A percentile compares a stretch with the other conserved stretches of the same genome.
Evolutionary conservation across 2,888 invertebrate genomes (phyloP).

Genomic region (Melanotus villosus): DNA sequence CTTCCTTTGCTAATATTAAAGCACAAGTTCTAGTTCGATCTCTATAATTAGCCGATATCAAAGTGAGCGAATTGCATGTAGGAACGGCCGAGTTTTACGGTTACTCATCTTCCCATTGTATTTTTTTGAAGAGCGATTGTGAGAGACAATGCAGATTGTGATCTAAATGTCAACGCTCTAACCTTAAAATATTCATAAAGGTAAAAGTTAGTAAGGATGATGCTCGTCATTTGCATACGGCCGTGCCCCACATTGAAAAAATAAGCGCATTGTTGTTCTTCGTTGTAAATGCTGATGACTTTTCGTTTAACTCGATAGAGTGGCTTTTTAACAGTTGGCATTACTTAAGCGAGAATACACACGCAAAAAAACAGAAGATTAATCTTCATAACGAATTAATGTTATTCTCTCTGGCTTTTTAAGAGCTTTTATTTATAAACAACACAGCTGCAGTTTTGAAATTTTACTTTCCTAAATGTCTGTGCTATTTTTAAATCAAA

Average conservation of each 20-base stretch:
- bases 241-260: conserved; percentile 49
- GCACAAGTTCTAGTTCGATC: conserved; percentile 26
- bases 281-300: not conserved
- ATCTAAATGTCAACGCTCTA: conserved; percentile 52
- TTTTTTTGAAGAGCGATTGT: conserved; percentile 34
- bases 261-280: conserved; percentile 29
- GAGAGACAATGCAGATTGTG: conserved; percentile 46
- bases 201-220: conserved; percentile 54
- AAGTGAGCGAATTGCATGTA: conserved; percentile 20
- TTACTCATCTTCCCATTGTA: conserved; percentile 42
- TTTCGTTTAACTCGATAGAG: not conserved
- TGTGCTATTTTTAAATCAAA: too few relatives aligned
- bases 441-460: too few relatives aligned
- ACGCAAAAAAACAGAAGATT: too few relatives aligned
- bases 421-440: too few relatives aligned
- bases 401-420: too few relatives aligned
- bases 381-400: too few relatives aligned
- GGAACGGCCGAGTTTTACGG: conserved; percentile 33
- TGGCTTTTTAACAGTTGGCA: not conserved
- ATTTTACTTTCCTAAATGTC: too few relatives aligned
- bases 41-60: conserved; percentile 29
- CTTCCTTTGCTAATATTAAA: conserved; percentile 21
- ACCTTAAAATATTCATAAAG: conserved; percentile 58
- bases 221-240: conserved; percentile 48
- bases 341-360: not conserved